phyloP scores from a whole-genome alignment of 2,888 invertebrate species.

The Heliconius erato region DNA sequence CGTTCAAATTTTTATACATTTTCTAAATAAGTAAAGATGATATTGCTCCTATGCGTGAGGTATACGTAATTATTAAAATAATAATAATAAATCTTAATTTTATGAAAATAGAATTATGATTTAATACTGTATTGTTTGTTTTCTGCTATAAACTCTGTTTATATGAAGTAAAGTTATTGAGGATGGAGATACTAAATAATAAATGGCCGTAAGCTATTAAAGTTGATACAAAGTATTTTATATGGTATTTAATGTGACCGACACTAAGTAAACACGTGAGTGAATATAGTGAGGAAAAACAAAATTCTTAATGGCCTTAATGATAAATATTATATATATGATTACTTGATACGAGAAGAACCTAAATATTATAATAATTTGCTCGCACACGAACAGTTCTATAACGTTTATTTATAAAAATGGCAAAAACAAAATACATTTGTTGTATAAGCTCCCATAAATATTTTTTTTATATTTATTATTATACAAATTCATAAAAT shows the following conservation, averaged over 20 bases:
- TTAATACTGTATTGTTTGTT: conserved; percentile 29
- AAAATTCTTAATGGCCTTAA: too few relatives aligned
- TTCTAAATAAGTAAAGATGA: background rate
- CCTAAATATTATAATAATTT: background rate
- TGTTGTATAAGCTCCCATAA: too few relatives aligned
- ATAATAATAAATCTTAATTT: conserved; percentile 9
- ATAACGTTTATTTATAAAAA: too few relatives aligned
- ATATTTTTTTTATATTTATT: too few relatives aligned
- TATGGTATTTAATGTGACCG: conserved; percentile 63
- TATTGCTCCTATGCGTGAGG: background rate
- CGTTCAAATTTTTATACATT: too few relatives aligned
- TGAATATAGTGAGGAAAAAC: background rate
- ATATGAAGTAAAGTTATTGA: conserved; percentile 24
- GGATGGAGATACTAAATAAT: conserved; percentile 44
- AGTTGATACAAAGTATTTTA: conserved; percentile 68
- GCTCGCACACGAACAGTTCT: too few relatives aligned
- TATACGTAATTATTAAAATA: background rate
- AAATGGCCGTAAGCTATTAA: conserved; percentile 49
- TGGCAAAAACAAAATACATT: too few relatives aligned
- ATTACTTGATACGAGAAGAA: background rate
- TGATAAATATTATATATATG: too few relatives aligned
- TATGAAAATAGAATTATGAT: conserved; percentile 7
- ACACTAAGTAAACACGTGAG: conserved; percentile 39
- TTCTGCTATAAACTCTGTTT: conserved; percentile 24
- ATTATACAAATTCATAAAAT: too few relatives aligned